phyloP scores from a whole-genome alignment of 1,140 invertebrate species.

The Parapsyche elsis region DNA sequence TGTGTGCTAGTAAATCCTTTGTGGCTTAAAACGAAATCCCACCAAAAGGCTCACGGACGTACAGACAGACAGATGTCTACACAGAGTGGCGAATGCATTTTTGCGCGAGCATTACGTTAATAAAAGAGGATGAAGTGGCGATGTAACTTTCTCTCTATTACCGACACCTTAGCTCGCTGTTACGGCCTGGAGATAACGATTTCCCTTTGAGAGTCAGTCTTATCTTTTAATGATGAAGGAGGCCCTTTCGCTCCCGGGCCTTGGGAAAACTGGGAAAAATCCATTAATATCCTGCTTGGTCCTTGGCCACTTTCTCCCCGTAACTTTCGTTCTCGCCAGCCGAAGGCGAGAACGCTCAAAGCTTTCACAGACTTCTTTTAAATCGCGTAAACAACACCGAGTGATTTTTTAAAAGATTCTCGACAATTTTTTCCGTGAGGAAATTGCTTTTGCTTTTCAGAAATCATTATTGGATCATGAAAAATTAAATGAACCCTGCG shows the following conservation, averaged over 20 bases:
- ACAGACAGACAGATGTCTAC: too few relatives aligned
- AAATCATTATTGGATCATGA: too few relatives aligned
- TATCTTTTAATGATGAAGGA: conserved; percentile 37
- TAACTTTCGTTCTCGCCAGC: not conserved
- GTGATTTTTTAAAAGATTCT: not conserved
- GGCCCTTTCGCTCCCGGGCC: not conserved
- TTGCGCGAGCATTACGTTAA: conserved; percentile 16
- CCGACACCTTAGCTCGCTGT: conserved; percentile 28
- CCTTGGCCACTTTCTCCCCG: not conserved
- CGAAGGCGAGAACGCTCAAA: not conserved
- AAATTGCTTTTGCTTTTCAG: too few relatives aligned
- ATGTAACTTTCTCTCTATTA: conserved; percentile 32
- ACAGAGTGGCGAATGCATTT: not conserved
- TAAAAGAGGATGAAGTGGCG: conserved; percentile 33
- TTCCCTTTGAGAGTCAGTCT: conserved; percentile 35
- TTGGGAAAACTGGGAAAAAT: conserved; percentile 30
- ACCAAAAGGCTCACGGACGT: too few relatives aligned
- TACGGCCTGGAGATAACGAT: conserved; percentile 33
- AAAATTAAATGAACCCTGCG: too few relatives aligned
- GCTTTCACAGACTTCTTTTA: not conserved
- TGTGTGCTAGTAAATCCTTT: too few relatives aligned
- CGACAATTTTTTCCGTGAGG: too few relatives aligned
- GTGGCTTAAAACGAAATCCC: too few relatives aligned
- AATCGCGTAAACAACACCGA: not conserved
- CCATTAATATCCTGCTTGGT: conserved; percentile 37